Base-by-base conservation (phyloP, 2,113 vertebrate genomes). In the Lagopus muta region DNA sequence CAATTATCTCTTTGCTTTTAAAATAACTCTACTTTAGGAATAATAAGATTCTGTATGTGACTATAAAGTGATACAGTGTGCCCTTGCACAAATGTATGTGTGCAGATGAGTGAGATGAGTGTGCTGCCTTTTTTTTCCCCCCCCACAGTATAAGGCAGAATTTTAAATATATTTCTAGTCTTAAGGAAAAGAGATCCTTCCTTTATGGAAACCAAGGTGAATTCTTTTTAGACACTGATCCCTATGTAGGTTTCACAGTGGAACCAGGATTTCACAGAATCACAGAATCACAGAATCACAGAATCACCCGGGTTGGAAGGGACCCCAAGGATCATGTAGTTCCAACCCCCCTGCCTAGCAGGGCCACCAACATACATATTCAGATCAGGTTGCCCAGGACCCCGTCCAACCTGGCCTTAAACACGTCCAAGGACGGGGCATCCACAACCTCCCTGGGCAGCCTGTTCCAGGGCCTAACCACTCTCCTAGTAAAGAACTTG, bases 1-100 rank as follows among this genome's bases (percentile, higher is more conserved):
- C 95, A 96, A 95, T 97, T 95, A 92, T 96, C 88, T 95, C 67
- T 64, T 82, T 86, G 83, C 81, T 83, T 89, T 96, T 89, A 84
- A 94, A 88, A 90, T 88, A 89, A 75, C 36, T 83, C 57, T 47
- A 55, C 22, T 96, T 82, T 62, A 40, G 45, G 64, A 92, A 94
- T 84, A 89, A 90, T 54, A 58, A 13, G 79, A 54, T 92, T 85
- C 30, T 81, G 32, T 83, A 40, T 69, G 58, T 82, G 58, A 92
- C 95, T 96, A 90, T 90, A 90, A 40, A 91, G 54, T 52, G 38
- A 90, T 90, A 90, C 45, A 91, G 54, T 52, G 38, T 67, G 52
- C 28, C 58, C n/a, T 74, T 90, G 55, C 79, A 73, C 14, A 13
- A 45, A 8, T 69, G 16, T 57, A 27, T 81, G 34, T 66, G 65